Conservation (phyloP, 2,888 invertebrate species). For the Amphiduros pacificus region DNA sequence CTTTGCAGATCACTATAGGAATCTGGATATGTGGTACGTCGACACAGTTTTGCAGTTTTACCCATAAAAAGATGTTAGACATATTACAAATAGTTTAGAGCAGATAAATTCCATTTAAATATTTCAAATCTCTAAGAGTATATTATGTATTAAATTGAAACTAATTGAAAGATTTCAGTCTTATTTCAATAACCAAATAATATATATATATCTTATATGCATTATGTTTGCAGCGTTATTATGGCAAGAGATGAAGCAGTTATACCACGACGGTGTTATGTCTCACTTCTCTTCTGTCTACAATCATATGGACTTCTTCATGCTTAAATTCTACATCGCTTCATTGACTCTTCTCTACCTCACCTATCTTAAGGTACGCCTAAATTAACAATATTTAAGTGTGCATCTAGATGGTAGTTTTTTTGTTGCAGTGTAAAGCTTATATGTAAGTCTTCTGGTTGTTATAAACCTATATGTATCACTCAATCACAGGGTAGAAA, state of each 20-base stretch:
- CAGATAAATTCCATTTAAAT: too few species aligned
- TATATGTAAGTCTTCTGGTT: too few species aligned
- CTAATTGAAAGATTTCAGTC: too few species aligned
- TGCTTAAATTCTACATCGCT: slow-evolving; percentile 45
- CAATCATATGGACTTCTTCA: slow-evolving; percentile 47
- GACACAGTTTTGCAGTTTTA: not conserved
- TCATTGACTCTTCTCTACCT: slow-evolving; percentile 37
- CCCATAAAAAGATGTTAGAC: not conserved
- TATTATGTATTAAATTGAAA: too few species aligned
- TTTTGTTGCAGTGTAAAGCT: too few species aligned
- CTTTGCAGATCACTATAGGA: slow-evolving; percentile 24
- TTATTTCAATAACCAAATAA: too few species aligned
- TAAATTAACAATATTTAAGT: not conserved
- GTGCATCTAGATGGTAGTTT: too few species aligned
- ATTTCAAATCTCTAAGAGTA: too few species aligned
- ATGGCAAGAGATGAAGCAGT: slow-evolving; percentile 47
- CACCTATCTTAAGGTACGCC: slow-evolving; percentile 19
- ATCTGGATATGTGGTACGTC: slow-evolving; percentile 29
- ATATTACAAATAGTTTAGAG: too few species aligned
- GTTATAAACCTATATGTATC: too few species aligned
- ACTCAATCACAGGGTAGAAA: too few species aligned
- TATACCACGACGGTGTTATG: slow-evolving; percentile 41
- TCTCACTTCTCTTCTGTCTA: slow-evolving; percentile 47
- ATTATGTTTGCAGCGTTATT: slow-evolving; percentile 44
- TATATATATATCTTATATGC: too few species aligned